Evolutionary conservation across 2,113 vertebrate species (phyloP), one percentile per base, ranked within the genome.

Genomic region (Dipodomys spectabilis): DNA sequence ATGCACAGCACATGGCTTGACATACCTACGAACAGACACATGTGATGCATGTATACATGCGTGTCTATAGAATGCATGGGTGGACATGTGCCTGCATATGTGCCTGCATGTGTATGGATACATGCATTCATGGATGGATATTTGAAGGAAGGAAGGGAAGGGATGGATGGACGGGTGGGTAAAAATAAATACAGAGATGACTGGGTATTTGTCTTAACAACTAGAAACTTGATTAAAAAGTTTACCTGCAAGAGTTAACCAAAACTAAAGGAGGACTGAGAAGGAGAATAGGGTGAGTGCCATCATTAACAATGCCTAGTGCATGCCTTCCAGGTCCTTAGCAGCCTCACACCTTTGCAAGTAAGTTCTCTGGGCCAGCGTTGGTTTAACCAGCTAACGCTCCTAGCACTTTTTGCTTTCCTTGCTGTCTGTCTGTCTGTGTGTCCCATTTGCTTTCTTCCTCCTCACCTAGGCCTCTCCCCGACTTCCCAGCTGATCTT

Each of bases 181-280:
- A 13, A 16, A 18, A 57, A 57, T 72, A 28, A 65, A 60, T 65
- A 71, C 45, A 20, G 39, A 23, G 49, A 11, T n/a, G 22, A 27
- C 2, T 35, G 4, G 25, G 3, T 25, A 11, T 32, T 15, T 83
- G 11, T 49, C 28, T 62, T 9, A 28, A 44, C n/a, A 39, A 28
- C 79, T 69, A 65, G 35, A 92, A 16, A 84, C 79, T 28, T 60
- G 72, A 83, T 18, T 69, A n/a, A 78, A 94, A 87, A 4, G 9
- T 7, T 78, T 30, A 71, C 32, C 39, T 25, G 3, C 20, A 82
- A 64, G 39, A 90, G 8, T 20, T 35, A 57, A 25, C n/a, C 57
- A 85, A 91, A 71, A 68, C 60, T 35, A 28, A 82, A 73, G 23
- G 32, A 69, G 15, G 49, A 9, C 1, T 28, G 27, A 28, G 15